Conservation (phyloP, 2,888 invertebrate species). For the Melipona beecheii region DNA sequence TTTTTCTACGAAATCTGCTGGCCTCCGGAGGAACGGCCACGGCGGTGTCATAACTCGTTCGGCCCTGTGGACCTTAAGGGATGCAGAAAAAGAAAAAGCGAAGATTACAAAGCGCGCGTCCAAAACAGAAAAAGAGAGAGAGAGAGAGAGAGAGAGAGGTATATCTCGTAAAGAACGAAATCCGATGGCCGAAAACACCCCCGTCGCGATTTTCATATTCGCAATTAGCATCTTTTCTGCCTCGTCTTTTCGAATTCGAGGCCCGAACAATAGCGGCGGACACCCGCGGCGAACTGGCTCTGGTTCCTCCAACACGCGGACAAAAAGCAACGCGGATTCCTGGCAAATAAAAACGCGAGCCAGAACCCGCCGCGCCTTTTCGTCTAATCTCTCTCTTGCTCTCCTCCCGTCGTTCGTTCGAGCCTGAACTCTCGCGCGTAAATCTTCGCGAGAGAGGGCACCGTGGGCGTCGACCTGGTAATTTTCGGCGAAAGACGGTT, state of each 20-base stretch:
- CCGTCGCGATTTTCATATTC: constrained; percentile 72
- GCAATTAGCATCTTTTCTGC: constrained; percentile 70
- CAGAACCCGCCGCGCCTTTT: neutral
- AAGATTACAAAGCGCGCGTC: neutral
- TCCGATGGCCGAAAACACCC: constrained; percentile 51
- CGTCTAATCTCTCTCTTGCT: neutral
- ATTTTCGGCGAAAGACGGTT: constrained; percentile 22
- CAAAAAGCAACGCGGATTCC: constrained; percentile 17
- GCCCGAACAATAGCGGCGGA: constrained; percentile 48
- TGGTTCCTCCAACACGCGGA: neutral
- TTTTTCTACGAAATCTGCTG: constrained; percentile 55
- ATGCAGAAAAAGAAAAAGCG: constrained; percentile 26
- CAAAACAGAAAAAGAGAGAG: neutral
- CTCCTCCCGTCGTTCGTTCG: neutral
- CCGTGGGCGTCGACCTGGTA: neutral
- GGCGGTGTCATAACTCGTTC: constrained; percentile 59
- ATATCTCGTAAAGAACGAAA: constrained; percentile 68
- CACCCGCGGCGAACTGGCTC: constrained; percentile 26
- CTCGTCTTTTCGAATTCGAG: constrained; percentile 43
- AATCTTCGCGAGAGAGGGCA: neutral
- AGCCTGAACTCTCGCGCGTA: constrained; percentile 5
- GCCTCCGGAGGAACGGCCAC: constrained; percentile 24
- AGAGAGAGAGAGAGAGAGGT: neutral
- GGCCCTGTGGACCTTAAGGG: constrained; percentile 31
- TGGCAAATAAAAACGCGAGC: constrained; percentile 8